phyloP scores from a whole-genome alignment of 2,888 invertebrate species.

The Archaeoteleia sp. region DNA sequence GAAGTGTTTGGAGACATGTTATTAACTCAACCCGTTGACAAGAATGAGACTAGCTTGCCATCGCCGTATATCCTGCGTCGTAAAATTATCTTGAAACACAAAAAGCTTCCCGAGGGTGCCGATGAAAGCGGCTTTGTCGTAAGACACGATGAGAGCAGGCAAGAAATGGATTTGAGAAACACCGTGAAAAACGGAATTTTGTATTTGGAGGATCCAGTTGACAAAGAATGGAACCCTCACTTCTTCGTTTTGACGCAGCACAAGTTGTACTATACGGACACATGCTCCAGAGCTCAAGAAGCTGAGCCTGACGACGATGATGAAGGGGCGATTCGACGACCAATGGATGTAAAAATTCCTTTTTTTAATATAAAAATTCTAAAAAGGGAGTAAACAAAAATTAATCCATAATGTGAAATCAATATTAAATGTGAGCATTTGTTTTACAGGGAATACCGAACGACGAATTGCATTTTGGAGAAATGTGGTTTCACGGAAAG shows the following conservation, averaged over 20 bases:
- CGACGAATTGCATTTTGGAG: slow-evolving; percentile 92
- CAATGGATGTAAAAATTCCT: slow-evolving; percentile 65
- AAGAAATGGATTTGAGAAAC: slow-evolving; percentile 86
- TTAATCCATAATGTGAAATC: too few relatives aligned
- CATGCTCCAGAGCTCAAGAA: slow-evolving; percentile 75
- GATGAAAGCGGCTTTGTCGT: slow-evolving; percentile 82
- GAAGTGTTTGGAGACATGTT: slow-evolving; percentile 93
- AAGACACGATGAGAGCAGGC: slow-evolving; percentile 80
- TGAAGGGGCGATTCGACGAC: slow-evolving; percentile 66
- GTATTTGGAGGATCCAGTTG: slow-evolving; percentile 91
- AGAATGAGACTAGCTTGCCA: slow-evolving; percentile 86
- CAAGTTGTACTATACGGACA: slow-evolving; percentile 91
- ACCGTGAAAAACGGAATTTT: slow-evolving; percentile 93
- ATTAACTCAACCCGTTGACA: slow-evolving; percentile 84
- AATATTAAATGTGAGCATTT: too few relatives aligned
- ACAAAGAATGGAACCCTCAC: slow-evolving; percentile 94
- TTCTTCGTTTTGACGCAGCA: slow-evolving; percentile 93
- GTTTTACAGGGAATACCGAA: slow-evolving; percentile 81
- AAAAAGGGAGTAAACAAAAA: too few relatives aligned
- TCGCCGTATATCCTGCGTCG: slow-evolving; percentile 87
- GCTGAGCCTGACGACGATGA: slow-evolving; percentile 77
- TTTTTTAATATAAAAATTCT: too few relatives aligned
- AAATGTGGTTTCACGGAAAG: slow-evolving; percentile 96
- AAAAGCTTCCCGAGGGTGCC: slow-evolving; percentile 92
- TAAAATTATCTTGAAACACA: slow-evolving; percentile 91